Base-by-base conservation (phyloP, 2,888 invertebrate species). In the Liodrosophila aerea region DNA sequence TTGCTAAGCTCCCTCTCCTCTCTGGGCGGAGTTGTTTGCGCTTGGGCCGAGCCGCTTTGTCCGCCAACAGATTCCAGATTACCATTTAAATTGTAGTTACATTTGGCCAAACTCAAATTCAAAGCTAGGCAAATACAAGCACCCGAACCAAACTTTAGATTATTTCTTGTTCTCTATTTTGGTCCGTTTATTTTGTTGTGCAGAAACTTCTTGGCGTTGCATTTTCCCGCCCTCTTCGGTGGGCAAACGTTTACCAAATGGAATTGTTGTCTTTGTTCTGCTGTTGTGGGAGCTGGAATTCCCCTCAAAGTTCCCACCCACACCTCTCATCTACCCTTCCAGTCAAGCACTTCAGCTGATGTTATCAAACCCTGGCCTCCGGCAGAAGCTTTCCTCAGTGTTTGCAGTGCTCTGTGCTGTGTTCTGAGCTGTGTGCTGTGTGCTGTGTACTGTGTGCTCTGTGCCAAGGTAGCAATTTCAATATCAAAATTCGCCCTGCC, bases 21-120 rank as follows among this genome's bases (percentile, higher is more conserved):
- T 49, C 31, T 39, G 73, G 80, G 83, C 73, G 83, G 71, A 64
- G 73, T 66, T 83, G 71, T 73, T 83, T 78, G 77, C 70, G 64
- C 76, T 66, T 76, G 75, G 60, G 64, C 72, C 60, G 51, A 11
- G 13, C 39, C 22, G 53, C 71, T 68, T 73, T 74, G 63, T 73
- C 58, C 64, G 78, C 72, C 73, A 82, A 59, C 82, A 84, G 81
- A 81, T 81, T 73, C 78, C 71, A 81, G 81, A 84, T 81, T 81
- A 81, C 82, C 81, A 81, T 84, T 81, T 84, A 81, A 84, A 81
- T 81, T 81, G 82, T 81, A 84, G 73, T 81, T 81, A 75, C 85
- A 84, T 84, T 84, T 81, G 71, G 64, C 75, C 71, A 84, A 75
- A 68, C 56, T 63, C 59, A 62, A 62, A 63, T 50, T 51, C 40